Percentiles rank a stretch among this genome's conserved stretches.
phyloP scores from a whole-genome alignment of 2,113 vertebrate genomes.

The Abramis brama region DNA sequence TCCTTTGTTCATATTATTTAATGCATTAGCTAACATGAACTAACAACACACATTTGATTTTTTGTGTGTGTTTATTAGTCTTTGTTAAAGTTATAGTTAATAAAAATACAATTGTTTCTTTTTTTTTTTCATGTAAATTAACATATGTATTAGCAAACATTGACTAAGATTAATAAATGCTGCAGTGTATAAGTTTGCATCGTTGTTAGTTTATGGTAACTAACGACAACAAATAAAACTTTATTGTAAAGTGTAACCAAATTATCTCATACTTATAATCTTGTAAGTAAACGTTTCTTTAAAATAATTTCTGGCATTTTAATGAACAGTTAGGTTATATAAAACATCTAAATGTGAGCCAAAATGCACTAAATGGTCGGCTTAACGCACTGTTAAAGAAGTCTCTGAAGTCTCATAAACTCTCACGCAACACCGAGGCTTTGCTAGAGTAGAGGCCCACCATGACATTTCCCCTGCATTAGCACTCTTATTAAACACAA shows the following conservation, averaged over 20 bases:
- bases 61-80: not conserved
- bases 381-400: not conserved
- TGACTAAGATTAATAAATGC: not conserved
- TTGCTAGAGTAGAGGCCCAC: constrained; percentile 49
- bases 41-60: not conserved
- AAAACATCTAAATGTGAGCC: not conserved
- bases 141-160: not conserved
- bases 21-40: not conserved
- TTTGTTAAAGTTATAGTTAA: not conserved
- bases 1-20: not conserved
- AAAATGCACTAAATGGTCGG: not conserved
- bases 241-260: not conserved
- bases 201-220: not conserved
- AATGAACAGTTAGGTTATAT: not conserved
- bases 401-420: constrained; percentile 31
- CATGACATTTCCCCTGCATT: not conserved
- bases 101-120: not conserved
- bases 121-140: not conserved
- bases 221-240: not conserved
- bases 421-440: constrained; percentile 63
- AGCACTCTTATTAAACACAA: not conserved
- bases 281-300: not conserved
- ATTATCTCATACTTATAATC: not conserved
- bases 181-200: not conserved
- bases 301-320: not conserved